These are phyloP conservation scores for Otolemur garnettii DNA, from an alignment of 2,113 vertebrate species.

Conservation along the genomic window DNA sequence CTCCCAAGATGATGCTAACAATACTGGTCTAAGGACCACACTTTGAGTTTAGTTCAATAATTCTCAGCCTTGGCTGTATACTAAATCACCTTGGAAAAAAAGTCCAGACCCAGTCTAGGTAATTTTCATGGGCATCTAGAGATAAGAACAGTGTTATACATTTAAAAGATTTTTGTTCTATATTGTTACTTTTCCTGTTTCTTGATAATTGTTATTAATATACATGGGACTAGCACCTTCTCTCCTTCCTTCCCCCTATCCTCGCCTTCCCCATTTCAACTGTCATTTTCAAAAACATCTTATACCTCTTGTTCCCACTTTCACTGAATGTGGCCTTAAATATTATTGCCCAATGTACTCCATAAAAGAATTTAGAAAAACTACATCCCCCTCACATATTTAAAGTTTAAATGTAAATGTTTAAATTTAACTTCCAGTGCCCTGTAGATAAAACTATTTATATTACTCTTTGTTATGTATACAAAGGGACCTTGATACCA, in stretches of 20 bases:
- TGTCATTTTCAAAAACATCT: background rate
- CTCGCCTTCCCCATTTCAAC: background rate
- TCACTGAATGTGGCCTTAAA: background rate
- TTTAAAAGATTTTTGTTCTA: background rate
- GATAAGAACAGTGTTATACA: background rate
- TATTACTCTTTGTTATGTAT: background rate
- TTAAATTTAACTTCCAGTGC: background rate
- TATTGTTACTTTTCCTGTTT: background rate
- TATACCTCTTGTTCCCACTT: background rate
- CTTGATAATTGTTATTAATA: background rate
- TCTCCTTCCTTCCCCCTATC: background rate
- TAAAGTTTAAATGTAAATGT: background rate
- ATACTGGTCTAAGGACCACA: background rate
- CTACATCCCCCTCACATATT: background rate
- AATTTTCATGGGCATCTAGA: background rate
- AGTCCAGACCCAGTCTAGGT: background rate
- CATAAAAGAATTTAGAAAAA: conserved; percentile 13
- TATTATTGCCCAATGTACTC: background rate
- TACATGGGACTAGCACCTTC: background rate
- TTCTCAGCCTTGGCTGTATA: background rate
- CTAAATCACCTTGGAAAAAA: background rate
- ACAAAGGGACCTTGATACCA: background rate
- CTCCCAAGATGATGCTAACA: background rate
- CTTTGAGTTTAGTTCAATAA: background rate
- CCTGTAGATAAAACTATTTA: background rate